Evolutionary conservation across 23 tunicate genomes (phyloP).

Genomic region (Styela plicata): DNA sequence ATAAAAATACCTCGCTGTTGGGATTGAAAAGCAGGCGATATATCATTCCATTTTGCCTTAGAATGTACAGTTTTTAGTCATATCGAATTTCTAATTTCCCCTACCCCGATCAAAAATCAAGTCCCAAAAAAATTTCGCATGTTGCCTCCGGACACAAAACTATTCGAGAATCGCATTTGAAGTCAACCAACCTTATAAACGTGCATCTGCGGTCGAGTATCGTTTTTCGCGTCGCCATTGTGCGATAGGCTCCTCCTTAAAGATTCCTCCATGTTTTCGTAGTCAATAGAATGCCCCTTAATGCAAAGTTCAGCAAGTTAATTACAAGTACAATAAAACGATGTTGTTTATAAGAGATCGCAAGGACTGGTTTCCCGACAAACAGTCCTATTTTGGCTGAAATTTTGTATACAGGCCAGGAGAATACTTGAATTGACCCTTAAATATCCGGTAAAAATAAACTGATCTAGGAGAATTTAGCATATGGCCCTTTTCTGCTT

Average conservation of each 20-base stretch:
- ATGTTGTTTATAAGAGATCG: not conserved
- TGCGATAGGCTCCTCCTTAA: constrained; percentile 51
- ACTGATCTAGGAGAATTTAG: too few relatives aligned
- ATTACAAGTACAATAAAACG: not conserved
- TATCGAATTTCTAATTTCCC: too few relatives aligned
- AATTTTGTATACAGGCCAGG: not conserved
- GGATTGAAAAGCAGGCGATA: too few relatives aligned
- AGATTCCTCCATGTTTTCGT: constrained; percentile 68
- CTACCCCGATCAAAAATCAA: too few relatives aligned
- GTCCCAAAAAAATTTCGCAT: not conserved
- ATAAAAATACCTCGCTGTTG: too few relatives aligned
- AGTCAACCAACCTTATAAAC: constrained; percentile 8
- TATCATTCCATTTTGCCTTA: too few relatives aligned
- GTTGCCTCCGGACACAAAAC: not conserved
- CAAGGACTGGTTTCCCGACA: not conserved
- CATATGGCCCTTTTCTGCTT: too few relatives aligned
- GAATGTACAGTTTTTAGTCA: too few relatives aligned
- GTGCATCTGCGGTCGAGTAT: constrained; percentile 10
- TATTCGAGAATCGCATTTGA: not conserved
- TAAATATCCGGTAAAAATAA: not conserved
- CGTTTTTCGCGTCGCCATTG: constrained; percentile 12
- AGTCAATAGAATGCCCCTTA: constrained; percentile 21
- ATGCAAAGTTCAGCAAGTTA: not conserved
- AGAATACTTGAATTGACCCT: not conserved
- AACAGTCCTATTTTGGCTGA: not conserved